Conservation (phyloP, 2,888 invertebrate species). For the Euphydryas editha region DNA sequence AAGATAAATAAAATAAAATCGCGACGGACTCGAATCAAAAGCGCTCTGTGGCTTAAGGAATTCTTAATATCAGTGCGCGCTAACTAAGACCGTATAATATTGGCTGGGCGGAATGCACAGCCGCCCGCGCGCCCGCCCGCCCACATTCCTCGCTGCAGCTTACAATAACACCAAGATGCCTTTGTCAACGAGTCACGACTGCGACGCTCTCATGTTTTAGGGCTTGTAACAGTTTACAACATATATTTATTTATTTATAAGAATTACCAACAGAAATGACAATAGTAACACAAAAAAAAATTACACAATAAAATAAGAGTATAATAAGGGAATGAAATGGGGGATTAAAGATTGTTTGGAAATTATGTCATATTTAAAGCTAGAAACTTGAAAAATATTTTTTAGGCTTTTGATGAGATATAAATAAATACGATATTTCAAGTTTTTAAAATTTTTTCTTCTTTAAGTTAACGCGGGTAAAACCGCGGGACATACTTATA, state of each 20-base stretch:
- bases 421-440: no score
- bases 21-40: slow-evolving; percentile 11
- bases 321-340: no score
- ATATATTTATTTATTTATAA: neutral
- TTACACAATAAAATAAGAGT: no score
- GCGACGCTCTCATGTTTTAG: slow-evolving; percentile 16
- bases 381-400: no score
- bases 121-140: slow-evolving; percentile 22
- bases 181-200: slow-evolving; percentile 27
- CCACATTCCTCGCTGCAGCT: slow-evolving; percentile 40
- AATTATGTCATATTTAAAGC: no score
- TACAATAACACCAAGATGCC: slow-evolving; percentile 37
- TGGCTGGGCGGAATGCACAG: slow-evolving; percentile 59
- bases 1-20: neutral
- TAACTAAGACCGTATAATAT: slow-evolving; percentile 81
- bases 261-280: neutral
- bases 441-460: no score
- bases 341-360: no score
- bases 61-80: slow-evolving; percentile 83
- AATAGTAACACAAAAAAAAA: no score
- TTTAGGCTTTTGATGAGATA: no score
- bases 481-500: no score
- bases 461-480: no score
- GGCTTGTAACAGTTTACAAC: neutral
- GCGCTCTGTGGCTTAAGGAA: slow-evolving; percentile 69